Conservation (phyloP, 2,113 vertebrate genomes). For the Macquaria australasica region DNA sequence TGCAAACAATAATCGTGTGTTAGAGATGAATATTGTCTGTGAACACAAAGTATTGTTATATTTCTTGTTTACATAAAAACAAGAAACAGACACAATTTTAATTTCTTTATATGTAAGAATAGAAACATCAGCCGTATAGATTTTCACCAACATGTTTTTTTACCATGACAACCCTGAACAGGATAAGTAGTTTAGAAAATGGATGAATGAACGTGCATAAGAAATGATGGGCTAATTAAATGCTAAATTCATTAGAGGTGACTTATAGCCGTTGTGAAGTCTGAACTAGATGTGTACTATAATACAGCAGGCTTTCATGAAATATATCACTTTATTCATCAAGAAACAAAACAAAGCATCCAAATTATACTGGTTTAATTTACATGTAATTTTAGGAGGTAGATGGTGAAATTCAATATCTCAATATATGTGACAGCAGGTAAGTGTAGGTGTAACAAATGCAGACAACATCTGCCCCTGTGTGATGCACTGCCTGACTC, state of each 20-base stretch:
- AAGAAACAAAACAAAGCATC: conserved; percentile 18
- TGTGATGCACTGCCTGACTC: background rate
- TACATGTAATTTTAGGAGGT: background rate
- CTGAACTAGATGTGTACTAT: background rate
- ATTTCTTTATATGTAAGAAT: background rate
- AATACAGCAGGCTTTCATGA: conserved; percentile 14
- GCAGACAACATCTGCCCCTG: background rate
- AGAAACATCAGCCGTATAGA: conserved; percentile 12
- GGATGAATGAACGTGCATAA: conserved; percentile 16
- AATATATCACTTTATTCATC: conserved; percentile 8
- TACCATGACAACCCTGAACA: background rate
- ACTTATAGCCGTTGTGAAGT: background rate
- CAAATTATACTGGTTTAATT: conserved; percentile 2
- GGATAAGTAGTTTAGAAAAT: conserved; percentile 9
- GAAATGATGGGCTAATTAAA: conserved; percentile 18
- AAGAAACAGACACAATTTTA: background rate
- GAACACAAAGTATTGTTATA: background rate
- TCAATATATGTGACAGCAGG: background rate
- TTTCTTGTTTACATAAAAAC: conserved; percentile 6
- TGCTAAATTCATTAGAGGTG: conserved; percentile 25
- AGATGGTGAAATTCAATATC: background rate
- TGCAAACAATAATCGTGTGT: background rate
- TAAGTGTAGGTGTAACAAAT: background rate
- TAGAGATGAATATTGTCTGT: background rate
- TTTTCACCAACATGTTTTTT: background rate